A percentile compares a stretch with the other conserved stretches of the same genome.
Evolutionary conservation across 2,888 invertebrate species (phyloP).

Genomic region (Iselma pallidipennis): DNA sequence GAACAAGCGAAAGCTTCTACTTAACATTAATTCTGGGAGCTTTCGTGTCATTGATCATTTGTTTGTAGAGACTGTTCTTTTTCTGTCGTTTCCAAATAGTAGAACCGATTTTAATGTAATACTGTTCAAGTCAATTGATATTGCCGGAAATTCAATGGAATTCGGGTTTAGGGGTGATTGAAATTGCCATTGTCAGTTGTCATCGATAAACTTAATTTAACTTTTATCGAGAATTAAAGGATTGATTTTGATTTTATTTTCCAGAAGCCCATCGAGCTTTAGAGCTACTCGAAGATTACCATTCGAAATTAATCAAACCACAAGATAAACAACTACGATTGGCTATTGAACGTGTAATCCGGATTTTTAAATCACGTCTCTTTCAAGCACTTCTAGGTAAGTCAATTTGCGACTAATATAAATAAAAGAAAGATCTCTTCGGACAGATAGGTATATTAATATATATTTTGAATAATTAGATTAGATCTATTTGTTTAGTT

Average conservation of each 20-base stretch:
- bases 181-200: too few species aligned
- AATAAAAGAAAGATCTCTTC: too few species aligned
- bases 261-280: slow-evolving; percentile 97
- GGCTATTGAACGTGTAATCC: slow-evolving; percentile 96
- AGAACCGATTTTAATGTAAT: too few species aligned
- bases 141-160: too few species aligned
- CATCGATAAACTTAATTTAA: slow-evolving; percentile 1
- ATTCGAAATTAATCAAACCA: slow-evolving; percentile 89
- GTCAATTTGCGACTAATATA: slow-evolving; percentile 45
- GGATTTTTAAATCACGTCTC: slow-evolving; percentile 96
- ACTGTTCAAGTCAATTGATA: too few species aligned
- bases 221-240: background rate
- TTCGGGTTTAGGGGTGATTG: too few species aligned
- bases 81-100: too few species aligned
- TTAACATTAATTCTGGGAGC: too few species aligned
- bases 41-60: too few species aligned
- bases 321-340: slow-evolving; percentile 94
- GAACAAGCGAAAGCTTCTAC: too few species aligned
- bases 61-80: too few species aligned
- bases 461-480: background rate
- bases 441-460: too few species aligned
- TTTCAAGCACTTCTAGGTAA: slow-evolving; percentile 98
- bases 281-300: slow-evolving; percentile 98
- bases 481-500: slow-evolving; percentile 6
- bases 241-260: slow-evolving; percentile 38